A percentile compares a stretch with the other conserved stretches of the same genome.
phyloP scores from a whole-genome alignment of 2,113 vertebrate genomes.

The Muntiacus muntjak region DNA sequence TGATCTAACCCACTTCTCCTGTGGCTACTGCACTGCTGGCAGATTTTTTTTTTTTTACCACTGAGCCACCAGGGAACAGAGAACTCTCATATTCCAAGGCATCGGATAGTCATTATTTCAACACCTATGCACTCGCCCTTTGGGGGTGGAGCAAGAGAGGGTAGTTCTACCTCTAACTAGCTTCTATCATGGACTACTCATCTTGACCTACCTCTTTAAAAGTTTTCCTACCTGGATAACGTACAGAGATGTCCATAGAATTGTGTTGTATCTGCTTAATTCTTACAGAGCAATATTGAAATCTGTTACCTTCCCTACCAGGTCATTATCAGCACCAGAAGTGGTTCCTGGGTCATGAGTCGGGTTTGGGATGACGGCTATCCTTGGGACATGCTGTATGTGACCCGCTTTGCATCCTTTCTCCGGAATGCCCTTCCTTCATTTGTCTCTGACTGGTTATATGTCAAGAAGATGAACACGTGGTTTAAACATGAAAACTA shows the following conservation, averaged over 20 bases:
- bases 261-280: neutral
- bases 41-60: neutral
- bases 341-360: constrained; percentile 86
- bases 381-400: constrained; percentile 81
- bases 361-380: constrained; percentile 80
- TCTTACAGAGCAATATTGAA: neutral
- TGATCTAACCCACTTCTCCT: neutral
- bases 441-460: constrained; percentile 80
- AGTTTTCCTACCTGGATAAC: neutral
- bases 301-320: constrained; percentile 53
- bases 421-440: constrained; percentile 77
- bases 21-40: neutral
- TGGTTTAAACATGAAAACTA: constrained; percentile 85
- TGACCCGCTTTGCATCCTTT: constrained; percentile 74
- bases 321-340: constrained; percentile 88
- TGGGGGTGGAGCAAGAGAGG: neutral
- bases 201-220: neutral
- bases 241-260: neutral
- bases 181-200: neutral
- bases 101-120: neutral
- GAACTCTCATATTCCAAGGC: neutral
- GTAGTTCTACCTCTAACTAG: neutral
- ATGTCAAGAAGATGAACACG: constrained; percentile 81
- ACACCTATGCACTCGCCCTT: neutral
- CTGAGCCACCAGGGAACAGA: neutral